Percentiles rank a stretch among this genome's conserved stretches.
Evolutionary conservation across 2,797 vertebrate species (phyloP).

Genomic region (Centroberyx gerrardi): DNA sequence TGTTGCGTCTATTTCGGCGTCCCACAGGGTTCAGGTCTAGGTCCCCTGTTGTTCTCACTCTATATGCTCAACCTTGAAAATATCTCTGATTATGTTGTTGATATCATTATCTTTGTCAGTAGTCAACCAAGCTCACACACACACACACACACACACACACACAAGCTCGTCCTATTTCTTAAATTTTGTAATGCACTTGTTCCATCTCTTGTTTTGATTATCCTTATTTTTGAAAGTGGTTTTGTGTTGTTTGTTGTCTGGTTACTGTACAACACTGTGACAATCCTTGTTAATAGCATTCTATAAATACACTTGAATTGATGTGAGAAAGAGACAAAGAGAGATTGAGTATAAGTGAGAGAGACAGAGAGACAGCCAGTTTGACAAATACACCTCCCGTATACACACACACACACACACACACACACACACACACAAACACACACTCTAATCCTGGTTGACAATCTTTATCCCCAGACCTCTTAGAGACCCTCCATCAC

Average conservation of each 20-base stretch:
- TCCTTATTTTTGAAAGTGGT: background rate
- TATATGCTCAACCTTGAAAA: background rate
- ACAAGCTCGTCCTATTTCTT: background rate
- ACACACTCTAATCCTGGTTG: slow-evolving; percentile 51
- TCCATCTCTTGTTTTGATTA: background rate
- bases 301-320: slow-evolving; percentile 36
- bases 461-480: slow-evolving; percentile 66
- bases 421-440: background rate
- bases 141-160: too few relatives aligned
- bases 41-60: background rate
- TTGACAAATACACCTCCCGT: slow-evolving; percentile 7
- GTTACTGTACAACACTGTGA: background rate
- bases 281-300: slow-evolving; percentile 8
- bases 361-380: slow-evolving; percentile 18
- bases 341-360: slow-evolving; percentile 14
- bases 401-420: background rate
- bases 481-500: slow-evolving; percentile 61
- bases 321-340: slow-evolving; percentile 11
- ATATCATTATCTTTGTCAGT: too few relatives aligned
- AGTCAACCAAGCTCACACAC: too few relatives aligned
- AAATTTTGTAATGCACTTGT: background rate
- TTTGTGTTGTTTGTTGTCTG: background rate
- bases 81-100: too few relatives aligned
- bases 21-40: slow-evolving; percentile 33
- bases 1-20: background rate